Evolutionary conservation across 1,140 invertebrate genomes (phyloP), one percentile per base, ranked within the genome.

Genomic region (Hormaphis cornu): DNA sequence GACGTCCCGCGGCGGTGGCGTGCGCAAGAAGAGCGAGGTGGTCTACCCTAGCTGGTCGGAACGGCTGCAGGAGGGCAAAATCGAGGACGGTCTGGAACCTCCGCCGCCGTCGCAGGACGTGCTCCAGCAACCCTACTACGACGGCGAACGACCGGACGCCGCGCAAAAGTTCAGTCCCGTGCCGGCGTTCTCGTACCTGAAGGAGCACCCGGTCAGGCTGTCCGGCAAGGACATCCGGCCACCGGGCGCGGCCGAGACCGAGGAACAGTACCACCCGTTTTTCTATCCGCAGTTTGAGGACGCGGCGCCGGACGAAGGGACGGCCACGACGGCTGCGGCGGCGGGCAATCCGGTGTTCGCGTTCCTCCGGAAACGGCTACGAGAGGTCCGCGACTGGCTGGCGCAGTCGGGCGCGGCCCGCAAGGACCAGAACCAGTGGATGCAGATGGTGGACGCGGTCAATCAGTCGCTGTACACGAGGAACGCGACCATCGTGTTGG

Each of bases 331-430:
- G n/a, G n/a, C n/a, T n/a, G 44, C 4, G n/a, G n/a, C n/a, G n/a
- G 42, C 40, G 7, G 70, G 66, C 14, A 73, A 72, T 22, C 72
- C 75, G 0, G 22, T 75, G 42, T 42, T 69, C 4, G 53, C 46
- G 14, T 75, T 75, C 50, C 54, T 75, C 5, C 72, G 73, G 46
- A 72, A 81, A 70, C 79, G 82, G 70, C 75, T 83, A 0, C 79
- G 81, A 53, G 81, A 82, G 18, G 53, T 82, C 0, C 78, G 82
- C 63, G 79, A 81, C 70, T 82, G 81, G 81, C 75, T 83, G 2
- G 75, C 75, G 0, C 61, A 66, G 28, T 48, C 61, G 3, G 74
- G 75, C 0, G 78, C 80, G 1, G 73, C 70, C 52, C 75, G 75
- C 14, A 72, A 71, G 42, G 70, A 70, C 20, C 50, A 75, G 0